A percentile compares a stretch with the other conserved stretches of the same genome.
These are phyloP conservation scores for Melanostigma gelatinosum DNA, from an alignment of 2,113 vertebrate genomes.

Conservation along the genomic window DNA sequence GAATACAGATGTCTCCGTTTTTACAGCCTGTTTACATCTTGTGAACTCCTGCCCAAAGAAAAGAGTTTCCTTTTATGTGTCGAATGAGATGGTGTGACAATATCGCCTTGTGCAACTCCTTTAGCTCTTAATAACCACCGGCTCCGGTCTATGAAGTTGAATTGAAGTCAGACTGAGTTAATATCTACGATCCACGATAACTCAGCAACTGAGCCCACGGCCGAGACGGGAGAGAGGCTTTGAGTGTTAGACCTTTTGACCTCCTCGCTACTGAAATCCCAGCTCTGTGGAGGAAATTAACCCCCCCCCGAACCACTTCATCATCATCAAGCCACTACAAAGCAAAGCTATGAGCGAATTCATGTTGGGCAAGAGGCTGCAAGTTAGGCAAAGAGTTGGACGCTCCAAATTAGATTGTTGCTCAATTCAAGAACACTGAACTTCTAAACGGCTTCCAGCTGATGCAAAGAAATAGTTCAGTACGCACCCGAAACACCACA, in stretches of 20 bases:
- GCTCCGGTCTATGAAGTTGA: conserved; percentile 51
- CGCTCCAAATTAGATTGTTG: conserved; percentile 22
- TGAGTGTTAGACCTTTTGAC: conserved; percentile 58
- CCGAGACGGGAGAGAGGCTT: conserved; percentile 31
- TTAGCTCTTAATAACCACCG: conserved; percentile 61
- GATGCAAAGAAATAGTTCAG: not conserved
- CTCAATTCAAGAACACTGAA: not conserved
- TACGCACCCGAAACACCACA: not conserved
- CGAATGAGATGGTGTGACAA: conserved; percentile 73
- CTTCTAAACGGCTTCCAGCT: not conserved
- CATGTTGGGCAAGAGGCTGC: conserved; percentile 24
- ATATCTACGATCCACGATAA: conserved; percentile 51
- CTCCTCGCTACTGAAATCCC: conserved; percentile 50
- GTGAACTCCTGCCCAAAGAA: conserved; percentile 66
- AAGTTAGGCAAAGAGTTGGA: conserved; percentile 31
- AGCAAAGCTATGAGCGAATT: conserved; percentile 26
- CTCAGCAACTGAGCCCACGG: conserved; percentile 43
- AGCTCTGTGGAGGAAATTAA: conserved; percentile 60
- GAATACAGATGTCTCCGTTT: conserved; percentile 69
- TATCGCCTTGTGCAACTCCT: conserved; percentile 56
- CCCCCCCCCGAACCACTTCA: conserved; percentile 37
- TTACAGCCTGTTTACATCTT: conserved; percentile 77
- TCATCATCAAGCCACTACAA: conserved; percentile 61
- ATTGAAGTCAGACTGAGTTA: conserved; percentile 46
- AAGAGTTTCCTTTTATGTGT: conserved; percentile 68